Base-by-base conservation (phyloP, 2,888 invertebrate genomes). In the Caenorhabditis uteleia region DNA sequence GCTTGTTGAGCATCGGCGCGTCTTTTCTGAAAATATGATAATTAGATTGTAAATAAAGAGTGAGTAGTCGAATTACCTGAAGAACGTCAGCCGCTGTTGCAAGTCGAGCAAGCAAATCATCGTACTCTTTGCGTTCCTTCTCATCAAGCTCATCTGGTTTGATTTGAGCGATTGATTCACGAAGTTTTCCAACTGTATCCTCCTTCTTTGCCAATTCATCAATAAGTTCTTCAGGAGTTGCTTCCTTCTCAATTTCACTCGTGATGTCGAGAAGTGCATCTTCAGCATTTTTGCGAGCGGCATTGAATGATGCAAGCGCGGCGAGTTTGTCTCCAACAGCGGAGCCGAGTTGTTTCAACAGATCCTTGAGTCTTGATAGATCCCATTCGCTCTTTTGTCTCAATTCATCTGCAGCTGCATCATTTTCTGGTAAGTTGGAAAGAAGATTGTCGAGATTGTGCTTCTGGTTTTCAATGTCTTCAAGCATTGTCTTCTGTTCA, bases 311-410 rank as follows among this genome's bases (percentile, higher is more conserved):
- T 25, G 71, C 74, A 45, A 71, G 68, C 48, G 74, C 70, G 38
- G 71, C 71, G 33, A 71, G 46, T 39, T 71, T 71, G 60, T 74
- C 71, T 31, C 71, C 74, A 54, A 74, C 66, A 25, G 66, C 66
- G 40, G 56, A 59, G 38, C 65, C 67, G 27, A 74, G 60, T 46
- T 59, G 50, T 45, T 64, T 65, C 47, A 71, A 53, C 25, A 68
- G 55, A 45, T 71, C 69, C 49, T 74, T 69, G 46, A 74, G 59
- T 43, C 56, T 50, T 10, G 71, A 70, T 42, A 72, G 56, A 64
- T 69, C 74, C 68, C 70, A 70, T 45, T 59, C 55, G 40, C 67
- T 69, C 65, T 65, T 68, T 47, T 65, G 53, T 25, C 67, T 59
- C 40, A 74, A 58, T 48, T 70, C 68, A 33, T 69, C 61, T 40